Base-by-base conservation (phyloP, 2,797 vertebrate genomes). In the Gila robusta region DNA sequence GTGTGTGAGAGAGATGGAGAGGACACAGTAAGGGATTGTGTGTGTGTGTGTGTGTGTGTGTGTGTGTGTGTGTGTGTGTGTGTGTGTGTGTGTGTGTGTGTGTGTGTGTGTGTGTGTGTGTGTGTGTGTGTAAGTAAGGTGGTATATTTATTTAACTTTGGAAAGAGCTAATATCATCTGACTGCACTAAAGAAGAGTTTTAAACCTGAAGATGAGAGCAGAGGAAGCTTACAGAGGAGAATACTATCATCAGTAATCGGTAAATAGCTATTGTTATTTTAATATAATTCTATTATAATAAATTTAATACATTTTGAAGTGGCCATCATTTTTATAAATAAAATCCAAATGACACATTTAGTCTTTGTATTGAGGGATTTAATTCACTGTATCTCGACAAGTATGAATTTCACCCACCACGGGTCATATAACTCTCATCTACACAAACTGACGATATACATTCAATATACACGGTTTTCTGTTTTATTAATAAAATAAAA, bases 91-190 rank as follows among this genome's bases (percentile, higher is more conserved):
- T n/a, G n/a, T n/a, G n/a, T 70, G 47, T 32, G 26, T 59, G 26
- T 70, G 23, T 35, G 19, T 62, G 80, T 39, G 67, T 77, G 84
- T 35, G 54, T 47, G 32, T 26, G 69, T 39, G 14, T 37, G 19
- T 62, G 54, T 35, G 37, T 54, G 52, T 56, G 54, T 56, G 54
- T 23, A 21, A 3, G 54, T 14, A 9, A 79, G 37, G 56, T 79
- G 39, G 16, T 79, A 47, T 64, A 44, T 79, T 79, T 79, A 79
- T 64, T 39, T 49, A 79, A 28, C 56, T 79, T 23, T 28, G 14
- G 14, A 37, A 66, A 67, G 11, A n/a, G 26, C 21, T n/a, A 70
- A 54, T 11, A 70, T 23, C 62, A 66, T 8, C 12, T 26, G 6
- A 7, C 79, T 49, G 3, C 62, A 49, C 37, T 32, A 26, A 32